Evolutionary conservation across 2,888 invertebrate species (phyloP).

Genomic region (Nymphalis urticae): DNA sequence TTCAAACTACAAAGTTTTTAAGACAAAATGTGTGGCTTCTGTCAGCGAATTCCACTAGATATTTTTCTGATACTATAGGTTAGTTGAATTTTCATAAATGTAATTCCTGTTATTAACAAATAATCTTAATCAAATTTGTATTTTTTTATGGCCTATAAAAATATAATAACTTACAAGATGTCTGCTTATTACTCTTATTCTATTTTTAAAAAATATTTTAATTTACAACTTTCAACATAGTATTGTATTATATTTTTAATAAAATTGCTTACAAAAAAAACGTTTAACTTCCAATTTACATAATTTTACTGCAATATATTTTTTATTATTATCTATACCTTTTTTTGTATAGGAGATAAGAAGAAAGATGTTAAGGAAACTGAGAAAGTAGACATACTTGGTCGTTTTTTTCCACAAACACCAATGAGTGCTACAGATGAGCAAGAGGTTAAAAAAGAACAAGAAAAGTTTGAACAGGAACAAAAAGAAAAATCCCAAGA

Average conservation of each 20-base stretch:
- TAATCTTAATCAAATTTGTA: not conserved
- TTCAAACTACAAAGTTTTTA: slow-evolving; percentile 57
- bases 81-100: slow-evolving; percentile 52
- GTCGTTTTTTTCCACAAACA: slow-evolving; percentile 82
- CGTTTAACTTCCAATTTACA: too few relatives aligned
- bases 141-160: not conserved
- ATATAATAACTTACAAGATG: too few relatives aligned
- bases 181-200: not conserved
- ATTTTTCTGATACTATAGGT: slow-evolving; percentile 74
- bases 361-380: slow-evolving; percentile 50
- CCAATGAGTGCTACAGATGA: slow-evolving; percentile 64
- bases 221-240: not conserved
- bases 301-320: too few relatives aligned
- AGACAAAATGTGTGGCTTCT: slow-evolving; percentile 62
- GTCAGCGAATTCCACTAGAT: slow-evolving; percentile 59
- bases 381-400: slow-evolving; percentile 75
- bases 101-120: not conserved
- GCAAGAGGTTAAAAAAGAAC: slow-evolving; percentile 79
- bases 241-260: not conserved
- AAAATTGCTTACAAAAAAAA: not conserved
- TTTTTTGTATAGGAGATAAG: slow-evolving; percentile 49
- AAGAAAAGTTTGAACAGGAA: slow-evolving; percentile 79
- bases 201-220: not conserved
- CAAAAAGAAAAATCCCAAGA: slow-evolving; percentile 81
- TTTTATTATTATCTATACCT: too few relatives aligned